Evolutionary conservation across 1,140 invertebrate genomes (phyloP), one percentile per base, ranked within the genome.

Genomic region (Lanistes nyassanus): DNA sequence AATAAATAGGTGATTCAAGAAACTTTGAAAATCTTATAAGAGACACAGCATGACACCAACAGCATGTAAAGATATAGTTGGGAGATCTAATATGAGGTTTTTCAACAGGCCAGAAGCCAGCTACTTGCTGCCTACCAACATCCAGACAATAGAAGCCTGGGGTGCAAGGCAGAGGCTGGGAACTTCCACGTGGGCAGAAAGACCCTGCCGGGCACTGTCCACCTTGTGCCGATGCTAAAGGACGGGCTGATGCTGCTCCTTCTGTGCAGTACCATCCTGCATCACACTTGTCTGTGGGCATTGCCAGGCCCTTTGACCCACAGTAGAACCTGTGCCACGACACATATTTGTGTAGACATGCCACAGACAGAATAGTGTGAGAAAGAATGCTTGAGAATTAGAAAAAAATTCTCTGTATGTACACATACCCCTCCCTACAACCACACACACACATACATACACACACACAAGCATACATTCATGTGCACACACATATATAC

Each of bases 111-210:
- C 19, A 70, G 3, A 31, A 36, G 31, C 16, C 36, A 39, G 11
- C 29, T 29, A 13, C 2, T 2, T 1, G 2, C n/a, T 58, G 26
- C 80, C 78, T 71, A 85, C 83, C 83, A 75, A 76, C 78, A 70
- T 82, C 80, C 34, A 82, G 77, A 80, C 87, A 88, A 77, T 82
- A 87, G 31, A 78, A 75, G 53, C 87, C 87, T 3, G 86, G 82
- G 26, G 84, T 80, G 79, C 87, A 88, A 0, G 79, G 79, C n/a
- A 83, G 77, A 60, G 81, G 69, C 16, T 65, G 75, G 23, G 83
- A 78, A 70, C 83, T 86, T 7, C 86, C 86, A 23, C 67, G 73
- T 1, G 86, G 87, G 81, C 87, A 88, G 80, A 83, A 88, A 75
- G 84, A 82, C 26, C 86, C 86, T 3, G 79, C 78, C 16, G 78